Base-by-base conservation (phyloP, 1,140 invertebrate genomes). In the Heliconius hewitsoni region DNA sequence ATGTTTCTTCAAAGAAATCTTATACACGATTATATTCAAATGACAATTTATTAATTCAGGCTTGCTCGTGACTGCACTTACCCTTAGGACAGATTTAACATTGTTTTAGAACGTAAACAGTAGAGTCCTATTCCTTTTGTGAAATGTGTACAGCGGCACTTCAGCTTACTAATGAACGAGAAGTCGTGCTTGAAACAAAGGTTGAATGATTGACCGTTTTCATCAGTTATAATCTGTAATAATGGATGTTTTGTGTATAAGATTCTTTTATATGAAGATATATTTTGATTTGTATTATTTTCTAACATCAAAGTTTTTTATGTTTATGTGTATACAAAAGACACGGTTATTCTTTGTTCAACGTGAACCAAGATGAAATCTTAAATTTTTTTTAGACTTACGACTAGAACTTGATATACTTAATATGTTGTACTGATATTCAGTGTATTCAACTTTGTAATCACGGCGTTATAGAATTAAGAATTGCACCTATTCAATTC, bases 141-240 rank as follows among this genome's bases (percentile, higher is more conserved):
- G 42, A 72, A 39, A 42, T 37, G 3, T 27, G 19, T 42, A 73
- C 73, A 30, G 13, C 60, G 73, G 30, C n/a, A 73, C 52, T 78
- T 39, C 60, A 11, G 71, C 52, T 57, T 55, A 30, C 71, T 78
- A 78, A 78, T 78, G 77, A 78, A 78, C 60, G 77, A 73, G 77
- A 78, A 73, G 50, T 66, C 77, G 27, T 27, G 71, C 72, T 34
- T 27, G 19, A 60, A 55, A 73, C 77, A 37, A 66, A 55, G 72
- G 74, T 37, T 23, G 52, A 74, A 42, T 34, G 30, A 74, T 34
- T 74, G 73, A 60, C 73, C 73, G 34, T 74, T 57, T 74, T 55
- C 60, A 4, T 66, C 60, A 30, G 23, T 13, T 66, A 66, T 66
- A 66, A 66, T 27, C n/a, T 27, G 60, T 66, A 30, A 66, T 66